phyloP scores from a whole-genome alignment of 2,888 invertebrate species.

The Galerucella calmariensis region DNA sequence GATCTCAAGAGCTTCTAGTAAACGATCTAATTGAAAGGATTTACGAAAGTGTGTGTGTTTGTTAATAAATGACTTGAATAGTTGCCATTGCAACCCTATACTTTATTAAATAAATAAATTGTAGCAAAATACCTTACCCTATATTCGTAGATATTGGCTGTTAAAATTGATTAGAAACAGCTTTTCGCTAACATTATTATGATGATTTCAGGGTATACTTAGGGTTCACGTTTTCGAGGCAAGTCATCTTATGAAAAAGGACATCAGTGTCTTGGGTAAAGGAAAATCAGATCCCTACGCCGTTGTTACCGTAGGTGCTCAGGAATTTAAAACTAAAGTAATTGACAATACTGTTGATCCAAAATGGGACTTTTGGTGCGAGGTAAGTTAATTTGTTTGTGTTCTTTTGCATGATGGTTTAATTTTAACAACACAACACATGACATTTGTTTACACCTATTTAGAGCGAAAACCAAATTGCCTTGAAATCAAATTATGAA shows the following conservation, averaged over 20 bases:
- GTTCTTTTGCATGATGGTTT: constrained; percentile 27
- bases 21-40: no score
- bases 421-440: constrained; percentile 36
- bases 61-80: no score
- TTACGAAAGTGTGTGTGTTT: no score
- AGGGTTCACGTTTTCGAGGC: constrained; percentile 95
- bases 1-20: no score
- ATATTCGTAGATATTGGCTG: no score
- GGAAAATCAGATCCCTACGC: constrained; percentile 99
- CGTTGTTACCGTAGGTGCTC: constrained; percentile 89
- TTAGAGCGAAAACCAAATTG: no score
- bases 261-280: constrained; percentile 88
- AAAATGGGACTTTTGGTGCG: constrained; percentile 97
- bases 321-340: constrained; percentile 92
- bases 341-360: constrained; percentile 95
- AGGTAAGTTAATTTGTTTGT: constrained; percentile 73
- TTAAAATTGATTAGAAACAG: no score
- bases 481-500: no score
- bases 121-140: no score
- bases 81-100: no score
- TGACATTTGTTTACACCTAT: not conserved
- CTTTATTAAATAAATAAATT: no score
- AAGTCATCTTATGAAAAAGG: constrained; percentile 95
- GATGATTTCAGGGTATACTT: constrained; percentile 82
- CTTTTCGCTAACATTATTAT: not conserved